These are phyloP conservation scores for Alosa sapidissima DNA, from an alignment of 2,797 vertebrate species.

Conservation along the genomic window DNA sequence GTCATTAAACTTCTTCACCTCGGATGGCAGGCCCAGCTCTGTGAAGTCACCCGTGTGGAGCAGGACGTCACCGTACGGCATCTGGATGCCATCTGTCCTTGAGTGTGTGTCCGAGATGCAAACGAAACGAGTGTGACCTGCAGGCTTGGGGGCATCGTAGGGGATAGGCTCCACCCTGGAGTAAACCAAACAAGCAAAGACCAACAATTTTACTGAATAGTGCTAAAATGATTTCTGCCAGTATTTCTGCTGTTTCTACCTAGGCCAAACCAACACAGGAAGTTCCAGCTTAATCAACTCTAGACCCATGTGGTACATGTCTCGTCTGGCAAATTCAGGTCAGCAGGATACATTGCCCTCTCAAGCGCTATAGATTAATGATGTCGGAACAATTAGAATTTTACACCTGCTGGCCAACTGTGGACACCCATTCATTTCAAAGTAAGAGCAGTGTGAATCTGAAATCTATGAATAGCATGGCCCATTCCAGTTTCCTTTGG, in stretches of 20 bases:
- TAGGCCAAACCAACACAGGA: background rate
- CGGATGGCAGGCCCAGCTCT: constrained; percentile 88
- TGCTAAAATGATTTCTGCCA: background rate
- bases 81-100: constrained; percentile 91
- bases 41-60: constrained; percentile 91
- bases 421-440: background rate
- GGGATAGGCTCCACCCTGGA: constrained; percentile 75
- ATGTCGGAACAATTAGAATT: constrained; percentile 8
- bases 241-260: background rate
- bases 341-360: background rate
- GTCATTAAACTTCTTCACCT: constrained; percentile 95
- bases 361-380: constrained; percentile 10
- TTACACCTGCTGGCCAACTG: constrained; percentile 4
- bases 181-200: constrained; percentile 1
- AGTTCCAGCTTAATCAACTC: background rate
- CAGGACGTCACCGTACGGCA: constrained; percentile 89
- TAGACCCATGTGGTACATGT: background rate
- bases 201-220: background rate
- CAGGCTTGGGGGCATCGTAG: constrained; percentile 86
- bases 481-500: background rate
- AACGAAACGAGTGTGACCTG: constrained; percentile 88
- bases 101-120: constrained; percentile 90
- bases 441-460: background rate
- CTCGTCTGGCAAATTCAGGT: constrained; percentile 15
- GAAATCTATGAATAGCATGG: background rate